Percentiles rank a stretch among this genome's conserved stretches.
phyloP scores from a whole-genome alignment of 1,140 invertebrate species.

The Drosophila navojoa region DNA sequence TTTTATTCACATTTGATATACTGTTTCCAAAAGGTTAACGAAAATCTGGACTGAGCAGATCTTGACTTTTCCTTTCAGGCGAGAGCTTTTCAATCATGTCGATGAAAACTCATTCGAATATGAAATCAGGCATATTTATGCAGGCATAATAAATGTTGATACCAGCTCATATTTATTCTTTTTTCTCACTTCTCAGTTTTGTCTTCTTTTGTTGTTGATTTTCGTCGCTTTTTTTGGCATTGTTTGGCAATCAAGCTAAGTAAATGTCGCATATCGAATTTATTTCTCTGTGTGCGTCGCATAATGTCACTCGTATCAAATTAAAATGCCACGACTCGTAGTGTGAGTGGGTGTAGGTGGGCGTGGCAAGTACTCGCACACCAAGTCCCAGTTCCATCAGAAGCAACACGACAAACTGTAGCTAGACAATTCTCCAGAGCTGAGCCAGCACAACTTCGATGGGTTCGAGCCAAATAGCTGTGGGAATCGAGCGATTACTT shows the following conservation, averaged over 20 bases:
- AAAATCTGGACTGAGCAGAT: not conserved
- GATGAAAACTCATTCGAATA: constrained; percentile 3
- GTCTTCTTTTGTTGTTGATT: constrained; percentile 3
- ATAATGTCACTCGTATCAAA: constrained; percentile 49
- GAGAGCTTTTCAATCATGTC: too few species aligned
- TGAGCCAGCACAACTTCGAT: too few species aligned
- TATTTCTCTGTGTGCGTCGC: constrained; percentile 3
- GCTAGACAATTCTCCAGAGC: too few species aligned
- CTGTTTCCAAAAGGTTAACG: not conserved
- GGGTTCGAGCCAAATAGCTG: not conserved
- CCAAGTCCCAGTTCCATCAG: not conserved
- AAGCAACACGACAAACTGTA: not conserved
- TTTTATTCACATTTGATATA: too few species aligned
- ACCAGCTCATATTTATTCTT: constrained; percentile 6
- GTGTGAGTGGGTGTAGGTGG: not conserved
- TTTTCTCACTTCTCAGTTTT: not conserved
- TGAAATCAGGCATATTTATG: constrained; percentile 12
- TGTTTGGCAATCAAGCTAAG: constrained; percentile 54
- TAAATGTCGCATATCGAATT: constrained; percentile 37
- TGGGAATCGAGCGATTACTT: not conserved
- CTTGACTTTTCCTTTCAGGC: not conserved
- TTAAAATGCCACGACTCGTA: constrained; percentile 54
- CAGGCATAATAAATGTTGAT: constrained; percentile 29
- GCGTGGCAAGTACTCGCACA: not conserved
- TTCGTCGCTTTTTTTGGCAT: constrained; percentile 7